phyloP scores from a whole-genome alignment of 2,888 invertebrate genomes.

The Priocnemis perturbator region DNA sequence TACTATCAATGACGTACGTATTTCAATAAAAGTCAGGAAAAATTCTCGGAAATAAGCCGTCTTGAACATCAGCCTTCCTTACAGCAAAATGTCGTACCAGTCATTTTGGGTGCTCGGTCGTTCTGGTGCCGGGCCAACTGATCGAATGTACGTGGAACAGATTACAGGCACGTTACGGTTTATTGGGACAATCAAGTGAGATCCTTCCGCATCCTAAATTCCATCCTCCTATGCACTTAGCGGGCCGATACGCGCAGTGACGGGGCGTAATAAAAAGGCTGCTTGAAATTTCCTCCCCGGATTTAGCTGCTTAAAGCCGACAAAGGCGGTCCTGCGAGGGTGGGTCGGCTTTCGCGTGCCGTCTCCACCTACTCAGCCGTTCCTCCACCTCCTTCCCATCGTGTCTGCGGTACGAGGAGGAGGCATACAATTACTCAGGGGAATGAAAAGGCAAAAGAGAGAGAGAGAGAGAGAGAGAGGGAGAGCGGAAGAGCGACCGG shows the following conservation, averaged over 20 bases:
- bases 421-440: constrained; percentile 32
- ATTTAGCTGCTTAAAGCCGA: constrained; percentile 42
- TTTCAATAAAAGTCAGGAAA: too few relatives aligned
- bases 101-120: too few relatives aligned
- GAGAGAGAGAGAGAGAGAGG: not conserved
- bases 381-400: not conserved
- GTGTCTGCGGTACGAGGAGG: constrained; percentile 15
- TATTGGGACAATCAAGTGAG: too few relatives aligned
- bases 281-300: constrained; percentile 44
- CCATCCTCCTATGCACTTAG: not conserved
- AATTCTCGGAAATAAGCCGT: too few relatives aligned
- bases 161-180: too few relatives aligned
- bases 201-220: constrained; percentile 4
- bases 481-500: constrained; percentile 16
- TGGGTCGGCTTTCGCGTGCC: constrained; percentile 18
- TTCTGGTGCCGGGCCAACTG: too few relatives aligned
- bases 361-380: constrained; percentile 15
- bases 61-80: too few relatives aligned
- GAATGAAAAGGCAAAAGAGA: constrained; percentile 17
- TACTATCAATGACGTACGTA: too few relatives aligned
- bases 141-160: too few relatives aligned
- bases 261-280: constrained; percentile 44
- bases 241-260: constrained; percentile 28
- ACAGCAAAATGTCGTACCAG: too few relatives aligned
- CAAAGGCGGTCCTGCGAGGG: constrained; percentile 22